Base-by-base conservation (phyloP, 2,113 vertebrate genomes). In the Halichoerus grypus region DNA sequence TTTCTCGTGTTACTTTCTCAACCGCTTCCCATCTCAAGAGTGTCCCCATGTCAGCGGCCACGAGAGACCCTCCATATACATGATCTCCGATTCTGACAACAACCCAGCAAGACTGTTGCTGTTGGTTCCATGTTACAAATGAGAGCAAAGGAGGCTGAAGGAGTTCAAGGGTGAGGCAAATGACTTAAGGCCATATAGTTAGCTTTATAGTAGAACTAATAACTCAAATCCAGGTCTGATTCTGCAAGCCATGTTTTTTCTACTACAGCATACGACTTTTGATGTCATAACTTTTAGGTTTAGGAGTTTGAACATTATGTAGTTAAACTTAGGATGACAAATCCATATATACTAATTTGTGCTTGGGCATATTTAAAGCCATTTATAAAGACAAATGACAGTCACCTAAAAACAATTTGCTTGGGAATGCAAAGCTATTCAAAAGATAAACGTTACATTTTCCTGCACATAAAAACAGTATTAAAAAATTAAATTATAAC, bases 371-470 rank as follows among this genome's bases (percentile, higher is more conserved):
- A 92, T 33, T 61, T 49, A 81, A 97, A 46, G 16, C 89, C 16
- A 95, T 94, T 81, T 74, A 72, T 79, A 86, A 83, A 96, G 65
- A 80, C 36, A 97, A 87, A 72, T 22, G 63, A 19, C 24, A 76
- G 59, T 82, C 6, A 77, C 21, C 69, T 79, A 77, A 76, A 76
- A 69, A 15, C 14, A 80, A 71, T 69, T 63, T 83, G 12, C 67
- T 97, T 97, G 46, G 14, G 49, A 95, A 79, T 91, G 28, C n/a
- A 77, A 89, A 89, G 22, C 21, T 95, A 93, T 95, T 87, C 77
- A 96, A 97, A 92, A 88, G 31, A 93, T 65, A 63, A 93, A 77
- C 33, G 95, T 36, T 81, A 26, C 14, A 90, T 90, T 71, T 94
- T 84, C 46, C 90, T 94, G 36, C 22, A 67, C 76, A 18, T 71